Conservation (phyloP, 2,113 vertebrate species). For the Daphoenositta chrysoptera region DNA sequence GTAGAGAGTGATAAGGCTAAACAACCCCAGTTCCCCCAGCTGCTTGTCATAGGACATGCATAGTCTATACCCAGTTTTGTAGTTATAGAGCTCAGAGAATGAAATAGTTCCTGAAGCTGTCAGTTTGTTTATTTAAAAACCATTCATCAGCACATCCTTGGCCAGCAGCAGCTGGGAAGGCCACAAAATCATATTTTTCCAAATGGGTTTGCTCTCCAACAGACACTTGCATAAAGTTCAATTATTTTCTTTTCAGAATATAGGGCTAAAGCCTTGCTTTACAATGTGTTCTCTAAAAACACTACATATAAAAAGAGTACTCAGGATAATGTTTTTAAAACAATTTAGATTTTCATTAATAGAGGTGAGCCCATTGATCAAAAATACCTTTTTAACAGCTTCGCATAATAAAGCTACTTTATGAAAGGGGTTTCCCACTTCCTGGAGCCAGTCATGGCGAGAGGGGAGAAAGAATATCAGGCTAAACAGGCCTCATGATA, state of each 20-base stretch:
- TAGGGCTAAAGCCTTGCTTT: background rate
- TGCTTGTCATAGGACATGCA: background rate
- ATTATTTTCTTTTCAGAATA: background rate
- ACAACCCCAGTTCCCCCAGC: background rate
- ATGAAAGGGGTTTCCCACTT: background rate
- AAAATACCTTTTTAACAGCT: background rate
- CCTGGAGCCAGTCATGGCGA: background rate
- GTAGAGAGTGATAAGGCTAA: background rate
- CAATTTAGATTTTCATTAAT: background rate
- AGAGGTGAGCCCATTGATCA: background rate
- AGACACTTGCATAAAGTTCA: background rate
- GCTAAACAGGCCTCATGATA: background rate
- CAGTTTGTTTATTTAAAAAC: background rate
- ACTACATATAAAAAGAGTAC: background rate
- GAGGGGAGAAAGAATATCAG: background rate
- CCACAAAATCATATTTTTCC: background rate
- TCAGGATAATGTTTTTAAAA: background rate
- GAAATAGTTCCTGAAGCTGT: background rate
- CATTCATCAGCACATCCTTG: background rate
- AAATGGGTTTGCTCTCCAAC: fast-evolving
- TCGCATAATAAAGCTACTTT: background rate
- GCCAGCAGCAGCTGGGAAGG: background rate
- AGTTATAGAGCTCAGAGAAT: background rate
- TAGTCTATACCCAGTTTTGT: background rate
- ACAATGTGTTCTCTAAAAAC: background rate